Evolutionary conservation across 2,797 vertebrate genomes (phyloP), one percentile per base, ranked within the genome.

Genomic region (Poeciliopsis presidionis): DNA sequence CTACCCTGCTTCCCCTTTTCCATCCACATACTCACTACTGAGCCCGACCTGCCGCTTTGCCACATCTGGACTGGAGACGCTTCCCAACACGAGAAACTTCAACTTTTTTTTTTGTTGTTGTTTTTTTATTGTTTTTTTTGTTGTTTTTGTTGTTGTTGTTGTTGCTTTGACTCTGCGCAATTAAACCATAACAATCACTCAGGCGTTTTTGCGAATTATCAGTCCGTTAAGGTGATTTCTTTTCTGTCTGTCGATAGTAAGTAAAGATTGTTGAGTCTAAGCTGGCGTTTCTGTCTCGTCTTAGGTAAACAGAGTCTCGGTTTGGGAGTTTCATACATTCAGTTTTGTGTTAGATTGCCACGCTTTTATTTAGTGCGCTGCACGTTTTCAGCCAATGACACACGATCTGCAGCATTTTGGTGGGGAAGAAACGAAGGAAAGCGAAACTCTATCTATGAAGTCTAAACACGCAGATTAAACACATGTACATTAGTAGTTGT

Each of bases 1-100:
- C 81, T 88, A 80, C 82, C 85, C 76, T 80, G 81, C 87, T 84
- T 82, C 81, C 89, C 84, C 89, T 73, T 90, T 93, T 93, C 88
- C 91, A 92, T 92, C 84, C 94, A 90, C 92, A 93, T 80, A 91
- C 89, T 91, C 91, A 89, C 84, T 92, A 82, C 86, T 81, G 86
- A 91, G 86, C 90, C 87, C 87, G 90, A 91, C 86, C 91, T 88
- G 90, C 89, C 63, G 91, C 86, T 77, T 63, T 84, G 87, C 88
- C 92, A 92, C 94, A 93, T 94, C 92, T 93, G 94, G 93, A 94
- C 92, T 93, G 94, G 93, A 94, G 91, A 75, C 90, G 82, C 90
- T 90, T 86, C 89, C 81, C 79, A 81, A 57, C 81, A 79, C 86
- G 75, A 63, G 87, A 69, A 90, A 91, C 89, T 90, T 85, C 81